phyloP scores from a whole-genome alignment of 2,888 invertebrate species.

The Leptopilina myrica region DNA sequence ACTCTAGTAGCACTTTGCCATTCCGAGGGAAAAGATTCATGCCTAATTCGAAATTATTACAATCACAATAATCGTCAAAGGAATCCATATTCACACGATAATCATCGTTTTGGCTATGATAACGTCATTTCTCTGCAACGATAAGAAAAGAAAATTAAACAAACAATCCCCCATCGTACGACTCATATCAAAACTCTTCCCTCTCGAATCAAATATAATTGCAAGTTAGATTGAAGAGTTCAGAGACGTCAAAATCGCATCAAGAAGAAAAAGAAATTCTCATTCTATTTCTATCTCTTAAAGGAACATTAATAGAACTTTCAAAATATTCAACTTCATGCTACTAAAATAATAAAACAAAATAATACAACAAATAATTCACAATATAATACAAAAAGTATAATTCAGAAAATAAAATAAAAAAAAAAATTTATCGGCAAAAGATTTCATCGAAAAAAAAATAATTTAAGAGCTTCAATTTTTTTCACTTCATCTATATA shows the following conservation, averaged over 20 bases:
- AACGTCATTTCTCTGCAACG: constrained; percentile 8
- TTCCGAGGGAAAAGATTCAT: constrained; percentile 28
- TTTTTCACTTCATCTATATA: neutral
- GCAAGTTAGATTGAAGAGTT: neutral
- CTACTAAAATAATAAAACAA: too few relatives aligned
- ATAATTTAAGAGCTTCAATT: neutral
- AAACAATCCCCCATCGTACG: neutral
- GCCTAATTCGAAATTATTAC: constrained; percentile 18
- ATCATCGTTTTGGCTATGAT: constrained; percentile 19
- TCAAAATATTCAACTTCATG: too few relatives aligned
- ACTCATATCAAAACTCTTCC: constrained; percentile 35
- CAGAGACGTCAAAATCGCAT: neutral
- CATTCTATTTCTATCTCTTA: too few relatives aligned
- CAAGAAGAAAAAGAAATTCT: neutral
- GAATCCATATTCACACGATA: neutral
- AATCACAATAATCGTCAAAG: constrained; percentile 1
- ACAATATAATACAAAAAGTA: neutral
- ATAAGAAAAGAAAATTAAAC: constrained; percentile 5
- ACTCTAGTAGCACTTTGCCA: constrained; percentile 29
- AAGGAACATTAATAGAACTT: too few relatives aligned
- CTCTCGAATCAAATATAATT: neutral
- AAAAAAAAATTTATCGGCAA: too few relatives aligned
- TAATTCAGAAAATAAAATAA: too few relatives aligned
- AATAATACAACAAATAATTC: neutral
- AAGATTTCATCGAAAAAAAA: neutral